phyloP scores from a whole-genome alignment of 2,113 vertebrate genomes.

The Pipa parva region DNA sequence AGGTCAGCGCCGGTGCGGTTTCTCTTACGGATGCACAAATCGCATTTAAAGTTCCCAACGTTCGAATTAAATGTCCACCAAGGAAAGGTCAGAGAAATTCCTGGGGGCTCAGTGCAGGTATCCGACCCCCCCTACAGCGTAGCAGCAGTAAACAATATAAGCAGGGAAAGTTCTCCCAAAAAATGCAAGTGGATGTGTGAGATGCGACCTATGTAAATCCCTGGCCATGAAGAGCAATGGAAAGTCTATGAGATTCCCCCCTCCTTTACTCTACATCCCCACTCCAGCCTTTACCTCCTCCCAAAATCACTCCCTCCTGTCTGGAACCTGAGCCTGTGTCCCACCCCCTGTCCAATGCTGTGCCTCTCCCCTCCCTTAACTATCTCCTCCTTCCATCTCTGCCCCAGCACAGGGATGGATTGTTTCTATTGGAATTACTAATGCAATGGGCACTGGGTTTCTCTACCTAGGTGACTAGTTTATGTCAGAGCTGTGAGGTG shows the following conservation, averaged over 20 bases:
- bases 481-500: too few relatives aligned
- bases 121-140: not conserved
- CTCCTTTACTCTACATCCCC: constrained; percentile 22
- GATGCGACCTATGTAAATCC: constrained; percentile 20
- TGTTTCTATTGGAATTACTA: constrained; percentile 43
- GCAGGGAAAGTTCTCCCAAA: constrained; percentile 6
- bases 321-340: constrained; percentile 31
- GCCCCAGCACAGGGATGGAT: constrained; percentile 31
- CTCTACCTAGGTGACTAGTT: too few relatives aligned
- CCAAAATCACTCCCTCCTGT: constrained; percentile 17
- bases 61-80: too few relatives aligned
- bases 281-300: constrained; percentile 18
- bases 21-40: constrained; percentile 1
- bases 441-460: constrained; percentile 28
- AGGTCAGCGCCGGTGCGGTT: constrained; percentile 8
- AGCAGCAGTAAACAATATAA: not conserved
- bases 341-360: constrained; percentile 30
- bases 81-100: too few relatives aligned
- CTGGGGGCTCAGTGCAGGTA: not conserved
- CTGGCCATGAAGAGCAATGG: constrained; percentile 28
- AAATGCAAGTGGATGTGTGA: constrained; percentile 31
- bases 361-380: constrained; percentile 12
- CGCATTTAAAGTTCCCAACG: constrained; percentile 2
- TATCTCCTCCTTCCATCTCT: constrained; percentile 13
- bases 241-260: constrained; percentile 31